phyloP scores from a whole-genome alignment of 1,140 invertebrate species.

The Drosophila tristis region DNA sequence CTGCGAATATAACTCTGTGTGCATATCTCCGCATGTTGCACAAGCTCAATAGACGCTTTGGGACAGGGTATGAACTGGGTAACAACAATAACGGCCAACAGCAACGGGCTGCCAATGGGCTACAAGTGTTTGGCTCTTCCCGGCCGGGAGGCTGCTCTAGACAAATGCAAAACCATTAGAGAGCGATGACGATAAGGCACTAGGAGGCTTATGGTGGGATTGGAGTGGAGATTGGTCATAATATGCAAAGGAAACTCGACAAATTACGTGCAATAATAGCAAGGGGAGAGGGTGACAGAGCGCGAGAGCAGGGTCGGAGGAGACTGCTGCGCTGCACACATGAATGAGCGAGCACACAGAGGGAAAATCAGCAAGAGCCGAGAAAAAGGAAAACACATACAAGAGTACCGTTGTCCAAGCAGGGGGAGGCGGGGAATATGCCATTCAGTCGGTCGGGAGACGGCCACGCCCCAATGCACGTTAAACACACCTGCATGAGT shows the following conservation, averaged over 20 bases:
- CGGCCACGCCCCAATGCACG: constrained; percentile 56
- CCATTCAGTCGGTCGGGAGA: constrained; percentile 25
- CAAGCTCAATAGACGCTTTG: constrained; percentile 29
- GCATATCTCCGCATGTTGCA: neutral
- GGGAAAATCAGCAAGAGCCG: constrained; percentile 53
- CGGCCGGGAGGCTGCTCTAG: constrained; percentile 31
- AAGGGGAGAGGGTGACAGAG: constrained; percentile 13
- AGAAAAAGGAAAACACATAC: constrained; percentile 22
- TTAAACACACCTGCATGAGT: constrained; percentile 78
- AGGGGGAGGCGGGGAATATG: constrained; percentile 9
- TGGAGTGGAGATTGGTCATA: constrained; percentile 20
- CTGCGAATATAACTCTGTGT: no score
- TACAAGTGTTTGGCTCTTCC: constrained; percentile 66
- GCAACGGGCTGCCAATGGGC: constrained; percentile 42
- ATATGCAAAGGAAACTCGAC: constrained; percentile 67
- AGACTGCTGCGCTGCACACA: constrained; percentile 16
- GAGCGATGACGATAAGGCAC: constrained; percentile 24
- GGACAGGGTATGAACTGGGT: constrained; percentile 32
- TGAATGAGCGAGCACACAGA: constrained; percentile 44
- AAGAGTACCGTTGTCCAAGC: constrained; percentile 28
- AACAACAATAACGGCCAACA: constrained; percentile 50
- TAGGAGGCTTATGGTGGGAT: no score
- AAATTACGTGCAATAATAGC: constrained; percentile 62
- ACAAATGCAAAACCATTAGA: constrained; percentile 58
- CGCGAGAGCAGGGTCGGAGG: neutral